Evolutionary conservation across 2,888 invertebrate species (phyloP), one percentile per base, ranked within the genome.

Genomic region (Megamerina dolium): DNA sequence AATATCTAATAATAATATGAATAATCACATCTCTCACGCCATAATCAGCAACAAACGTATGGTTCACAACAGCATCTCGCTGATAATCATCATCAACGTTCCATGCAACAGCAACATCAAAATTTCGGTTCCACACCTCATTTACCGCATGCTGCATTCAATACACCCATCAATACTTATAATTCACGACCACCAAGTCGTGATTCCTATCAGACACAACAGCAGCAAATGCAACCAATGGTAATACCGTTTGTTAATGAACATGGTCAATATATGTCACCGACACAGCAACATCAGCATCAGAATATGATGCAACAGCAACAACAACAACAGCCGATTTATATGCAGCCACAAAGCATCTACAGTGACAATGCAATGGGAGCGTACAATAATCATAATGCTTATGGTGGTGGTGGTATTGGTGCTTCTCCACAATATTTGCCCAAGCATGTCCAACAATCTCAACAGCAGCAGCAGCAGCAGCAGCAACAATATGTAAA

Each of bases 51-150:
- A 50, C 78, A 79, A 52, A 77, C 74, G 16, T 76, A 75, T 40
- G 75, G 76, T 16, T 77, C 77, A 39, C 74, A 75, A 45, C 74
- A 76, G 48, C 75, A 75, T 53, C 66, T 73, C 42, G 73, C 75
- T 43, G 74, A 68, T 50, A 73, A 68, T 46, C 67, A 66, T 55
- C 66, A 68, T 49, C 63, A 64, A 36, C 63, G 68, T 44, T 55
- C 61, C 21, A 56, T 65, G 49, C 68, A 64, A 27, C 65, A 63
- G 17, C 54, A 49, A 27, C 53, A 56, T 47, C 63, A 59, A 55
- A 67, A 60, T 54, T 73, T 67, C 54, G 72, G 71, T 41, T 71
- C 70, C 43, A 69, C 68, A 39, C 72, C 72, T 40, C 71, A 70
- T 61, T 61, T 70, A 54, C 66, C 69, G 41, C 67, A 69, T 54